Evolutionary conservation across 2,888 invertebrate genomes (phyloP), one percentile per base, ranked within the genome.

Genomic region (Arctia plantaginis): DNA sequence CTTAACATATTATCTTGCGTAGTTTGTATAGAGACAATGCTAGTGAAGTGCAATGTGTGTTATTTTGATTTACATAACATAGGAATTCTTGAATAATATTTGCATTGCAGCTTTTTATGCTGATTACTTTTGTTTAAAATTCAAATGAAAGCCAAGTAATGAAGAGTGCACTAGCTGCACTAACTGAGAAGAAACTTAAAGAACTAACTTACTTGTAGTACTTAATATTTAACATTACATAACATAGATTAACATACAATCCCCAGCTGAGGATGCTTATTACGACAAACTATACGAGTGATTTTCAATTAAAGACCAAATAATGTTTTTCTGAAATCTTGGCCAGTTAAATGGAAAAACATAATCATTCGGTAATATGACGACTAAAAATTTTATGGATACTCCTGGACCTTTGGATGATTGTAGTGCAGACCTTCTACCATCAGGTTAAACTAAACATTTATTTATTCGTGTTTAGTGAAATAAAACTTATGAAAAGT

Each of bases 1-100:
- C 13, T 67, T 20, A 67, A 44, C 44, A 44, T 41, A 66, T 66
- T 67, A 30, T 41, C 27, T 47, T 67, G 23, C 7, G 30, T 67
- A 33, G 23, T 47, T 47, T 47, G 44, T 47, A 27, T 12, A 47
- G 15, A 67, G 47, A 44, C 20, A 30, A 67, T 67, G 47, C 47
- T 30, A 67, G 44, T 20, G 23, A 13, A 47, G 44, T 13, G 20
- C 23, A 47, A 67, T 23, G 33, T 47, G 30, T 18, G 27, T 39
- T 59, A 69, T 69, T 55, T 69, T 69, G 39, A 39, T 69, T 69
- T 39, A 59, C 35, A 35, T 69, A 39, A 12, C 35, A 39, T 69
- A 35, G n/a, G 23, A 7, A 35, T 35, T n/a, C 51, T 69, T 27
- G 67, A 23, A 47, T 33, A 67, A 67, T 67, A 47, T 67, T 20